Evolutionary conservation across 1,140 invertebrate species (phyloP), one percentile per base, ranked within the genome.

Genomic region (Atta cephalotes): DNA sequence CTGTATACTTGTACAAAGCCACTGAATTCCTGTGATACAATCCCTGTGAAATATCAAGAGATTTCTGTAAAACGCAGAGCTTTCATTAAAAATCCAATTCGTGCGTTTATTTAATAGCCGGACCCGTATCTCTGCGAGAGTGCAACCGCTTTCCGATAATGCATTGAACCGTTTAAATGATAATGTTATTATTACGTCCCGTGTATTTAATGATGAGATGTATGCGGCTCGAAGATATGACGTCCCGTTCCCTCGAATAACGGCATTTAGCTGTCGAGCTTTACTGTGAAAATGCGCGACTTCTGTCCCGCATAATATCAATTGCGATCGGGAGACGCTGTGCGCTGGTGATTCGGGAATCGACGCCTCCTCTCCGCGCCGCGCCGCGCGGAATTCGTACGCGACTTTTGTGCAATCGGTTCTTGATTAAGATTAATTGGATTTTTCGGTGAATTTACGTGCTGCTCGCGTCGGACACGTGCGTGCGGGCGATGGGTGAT

Each of bases 371-470:
- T 18, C 51, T 16, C 31, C 68, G 12, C 31, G 31, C 31, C 31
- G 31, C 31, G 5, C 35, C 70, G 68, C 51, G 18, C 35, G 25
- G 25, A 74, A 68, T 39, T 68, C 35, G 65, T 71, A 45, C 35
- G 45, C 80, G 56, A 84, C 80, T 84, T 84, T 84, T 76, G 58
- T 84, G 39, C 70, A 84, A 76, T 76, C 80, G 80, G 80, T 84
- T 74, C 80, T 84, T 84, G 80, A 84, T 84, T 84, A 84, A 84
- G 80, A 84, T 84, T 84, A 84, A 84, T 84, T 84, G 80, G 80
- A 84, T 84, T 84, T 74, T 84, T 84, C 80, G 70, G 80, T 76
- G 70, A 84, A 84, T 84, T 84, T 84, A 84, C 80, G 80, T 84
- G 70, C 66, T 53, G 76, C 76, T 45, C 76, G 72, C 77, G 31